Percentiles rank a stretch among this genome's conserved stretches.
These are phyloP conservation scores for Pelodytes ibericus DNA, from an alignment of 2,797 vertebrate genomes.

Conservation along the genomic window DNA sequence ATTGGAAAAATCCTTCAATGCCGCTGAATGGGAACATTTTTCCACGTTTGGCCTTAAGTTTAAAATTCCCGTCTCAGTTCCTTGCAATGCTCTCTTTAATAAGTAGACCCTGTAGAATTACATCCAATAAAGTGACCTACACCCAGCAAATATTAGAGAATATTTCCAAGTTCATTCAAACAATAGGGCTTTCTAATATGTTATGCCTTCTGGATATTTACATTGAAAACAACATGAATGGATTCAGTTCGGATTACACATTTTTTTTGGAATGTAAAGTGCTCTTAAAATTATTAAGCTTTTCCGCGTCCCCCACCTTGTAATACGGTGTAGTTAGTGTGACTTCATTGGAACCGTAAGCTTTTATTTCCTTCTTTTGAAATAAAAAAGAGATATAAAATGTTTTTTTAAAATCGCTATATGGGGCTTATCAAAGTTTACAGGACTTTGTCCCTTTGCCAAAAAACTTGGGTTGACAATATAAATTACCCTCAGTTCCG, in stretches of 20 bases:
- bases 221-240: not conserved
- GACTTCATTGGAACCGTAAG: constrained; percentile 6
- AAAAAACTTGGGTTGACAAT: constrained; percentile 5
- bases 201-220: constrained; percentile 1
- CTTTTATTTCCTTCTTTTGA: constrained; percentile 18
- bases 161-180: not conserved
- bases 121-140: not conserved
- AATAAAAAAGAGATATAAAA: constrained; percentile 12
- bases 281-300: constrained; percentile 4
- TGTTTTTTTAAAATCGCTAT: not conserved
- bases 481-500: constrained; percentile 17
- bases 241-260: constrained; percentile 6
- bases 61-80: too few relatives aligned
- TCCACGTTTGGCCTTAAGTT: too few relatives aligned
- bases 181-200: not conserved
- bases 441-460: constrained; percentile 15
- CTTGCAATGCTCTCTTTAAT: too few relatives aligned
- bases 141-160: not conserved
- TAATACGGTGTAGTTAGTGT: not conserved
- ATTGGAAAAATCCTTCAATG: too few relatives aligned
- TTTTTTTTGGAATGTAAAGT: constrained; percentile 6
- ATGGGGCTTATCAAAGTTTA: constrained; percentile 12
- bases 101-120: not conserved
- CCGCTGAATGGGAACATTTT: too few relatives aligned
- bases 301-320: constrained; percentile 20